Conservation (phyloP, 2,888 invertebrate genomes). For the Petrolisthes manimaculis region DNA sequence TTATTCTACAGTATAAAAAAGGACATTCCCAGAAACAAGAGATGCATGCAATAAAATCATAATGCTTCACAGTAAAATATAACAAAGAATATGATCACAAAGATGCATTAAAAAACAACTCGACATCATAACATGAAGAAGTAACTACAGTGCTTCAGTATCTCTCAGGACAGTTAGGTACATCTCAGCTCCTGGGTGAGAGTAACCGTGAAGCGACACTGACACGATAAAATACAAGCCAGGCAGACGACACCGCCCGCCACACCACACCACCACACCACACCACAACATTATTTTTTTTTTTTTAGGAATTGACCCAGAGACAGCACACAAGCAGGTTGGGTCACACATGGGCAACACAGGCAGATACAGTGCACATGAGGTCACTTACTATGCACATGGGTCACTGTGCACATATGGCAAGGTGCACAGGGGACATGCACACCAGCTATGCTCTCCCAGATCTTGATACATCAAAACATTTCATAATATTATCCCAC, state of each 20-base stretch:
- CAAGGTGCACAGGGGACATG: too few species aligned
- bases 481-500: too few species aligned
- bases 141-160: conserved; percentile 12
- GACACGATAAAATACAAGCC: conserved; percentile 15
- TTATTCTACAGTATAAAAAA: background rate
- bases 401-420: too few species aligned
- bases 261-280: conserved; percentile 61
- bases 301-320: conserved; percentile 56
- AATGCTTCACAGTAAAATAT: conserved; percentile 8
- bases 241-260: conserved; percentile 41
- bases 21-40: background rate
- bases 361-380: conserved; percentile 27
- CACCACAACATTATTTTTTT: conserved; percentile 11
- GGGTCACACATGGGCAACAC: conserved; percentile 40
- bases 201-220: conserved; percentile 2
- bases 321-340: conserved; percentile 59
- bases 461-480: too few species aligned
- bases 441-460: too few species aligned
- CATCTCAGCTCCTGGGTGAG: background rate
- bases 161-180: background rate
- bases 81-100: background rate
- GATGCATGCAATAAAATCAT: conserved; percentile 1
- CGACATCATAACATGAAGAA: background rate
- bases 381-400: too few species aligned
- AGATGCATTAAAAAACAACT: background rate